Percentiles rank a stretch among this genome's conserved stretches.
These are phyloP conservation scores for Agelastica alni DNA, from an alignment of 2,888 invertebrate species.

Conservation along the genomic window DNA sequence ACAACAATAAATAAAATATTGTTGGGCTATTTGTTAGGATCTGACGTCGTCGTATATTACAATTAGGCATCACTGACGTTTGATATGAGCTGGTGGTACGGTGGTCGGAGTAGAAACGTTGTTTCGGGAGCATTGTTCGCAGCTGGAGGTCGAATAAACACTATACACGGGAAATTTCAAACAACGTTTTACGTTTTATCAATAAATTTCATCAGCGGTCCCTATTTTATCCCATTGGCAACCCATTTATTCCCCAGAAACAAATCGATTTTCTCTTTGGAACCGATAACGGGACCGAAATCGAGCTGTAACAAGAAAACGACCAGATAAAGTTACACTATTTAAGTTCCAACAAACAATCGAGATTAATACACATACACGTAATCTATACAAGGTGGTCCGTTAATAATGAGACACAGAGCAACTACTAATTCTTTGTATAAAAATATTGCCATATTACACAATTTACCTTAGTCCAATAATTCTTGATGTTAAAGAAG, in stretches of 20 bases:
- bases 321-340: constrained; percentile 12
- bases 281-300: constrained; percentile 15
- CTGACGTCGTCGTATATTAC: not conserved
- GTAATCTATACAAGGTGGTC: too few species aligned
- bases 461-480: too few species aligned
- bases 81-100: not conserved
- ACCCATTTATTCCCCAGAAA: constrained; percentile 17
- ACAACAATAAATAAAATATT: not conserved
- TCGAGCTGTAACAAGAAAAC: constrained; percentile 13
- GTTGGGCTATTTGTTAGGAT: not conserved
- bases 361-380: too few species aligned
- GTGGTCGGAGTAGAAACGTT: not conserved
- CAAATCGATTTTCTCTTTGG: constrained; percentile 15
- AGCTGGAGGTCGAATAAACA: constrained; percentile 18
- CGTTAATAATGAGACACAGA: too few species aligned
- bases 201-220: constrained; percentile 20
- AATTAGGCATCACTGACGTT: not conserved
- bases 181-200: constrained; percentile 15
- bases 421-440: too few species aligned
- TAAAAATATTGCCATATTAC: too few species aligned
- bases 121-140: constrained; percentile 7
- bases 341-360: too few species aligned
- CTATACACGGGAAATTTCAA: constrained; percentile 14
- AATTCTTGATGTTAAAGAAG: too few species aligned
- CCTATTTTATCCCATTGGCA: constrained; percentile 23